Evolutionary conservation across 1,140 invertebrate genomes (phyloP).

Genomic region (Cephus cinctus): DNA sequence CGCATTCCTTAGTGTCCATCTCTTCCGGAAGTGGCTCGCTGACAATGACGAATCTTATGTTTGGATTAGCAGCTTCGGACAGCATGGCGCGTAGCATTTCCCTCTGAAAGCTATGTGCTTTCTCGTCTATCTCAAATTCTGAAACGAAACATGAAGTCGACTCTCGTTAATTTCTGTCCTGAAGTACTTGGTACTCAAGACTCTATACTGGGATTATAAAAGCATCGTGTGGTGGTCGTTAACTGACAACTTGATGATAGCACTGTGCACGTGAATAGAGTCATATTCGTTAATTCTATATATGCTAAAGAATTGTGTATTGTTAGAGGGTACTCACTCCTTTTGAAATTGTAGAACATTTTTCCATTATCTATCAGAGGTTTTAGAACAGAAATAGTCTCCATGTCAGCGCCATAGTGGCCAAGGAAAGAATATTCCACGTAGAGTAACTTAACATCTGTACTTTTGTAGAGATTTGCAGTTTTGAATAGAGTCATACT

Average conservation of each 20-base stretch:
- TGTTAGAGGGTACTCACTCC: no score
- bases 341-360: conserved; percentile 21
- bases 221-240: background rate
- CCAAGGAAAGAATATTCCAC: conserved; percentile 25
- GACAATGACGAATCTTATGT: conserved; percentile 39
- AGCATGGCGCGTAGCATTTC: conserved; percentile 34
- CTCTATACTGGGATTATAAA: no score
- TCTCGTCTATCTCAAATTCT: conserved; percentile 38
- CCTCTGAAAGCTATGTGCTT: conserved; percentile 26
- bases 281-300: background rate
- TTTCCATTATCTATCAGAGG: no score
- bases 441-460: conserved; percentile 22
- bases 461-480: conserved; percentile 15
- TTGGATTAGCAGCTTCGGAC: conserved; percentile 26
- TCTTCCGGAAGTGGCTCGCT: conserved; percentile 39
- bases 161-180: no score
- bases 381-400: conserved; percentile 20
- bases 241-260: background rate
- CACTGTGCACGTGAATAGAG: background rate
- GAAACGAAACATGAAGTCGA: no score
- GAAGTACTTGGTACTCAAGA: no score
- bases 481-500: conserved; percentile 10
- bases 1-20: conserved; percentile 35
- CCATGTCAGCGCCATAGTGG: conserved; percentile 15
- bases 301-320: background rate